Conservation (phyloP, 2,888 invertebrate genomes). For the Blomia tropicalis region DNA sequence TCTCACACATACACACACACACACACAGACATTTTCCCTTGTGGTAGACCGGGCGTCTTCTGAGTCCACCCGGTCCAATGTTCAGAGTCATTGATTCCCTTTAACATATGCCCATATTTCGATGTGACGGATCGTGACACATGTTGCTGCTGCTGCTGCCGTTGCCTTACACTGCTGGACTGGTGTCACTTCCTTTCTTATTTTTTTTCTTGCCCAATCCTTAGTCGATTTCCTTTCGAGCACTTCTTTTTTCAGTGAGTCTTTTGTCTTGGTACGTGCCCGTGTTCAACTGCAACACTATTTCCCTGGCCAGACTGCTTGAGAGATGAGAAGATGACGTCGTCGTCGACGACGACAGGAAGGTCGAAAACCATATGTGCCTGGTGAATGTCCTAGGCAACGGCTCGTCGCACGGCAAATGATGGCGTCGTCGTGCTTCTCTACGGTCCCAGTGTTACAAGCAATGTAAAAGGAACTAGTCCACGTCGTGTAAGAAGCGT, state of each 20-base stretch:
- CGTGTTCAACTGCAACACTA: no score
- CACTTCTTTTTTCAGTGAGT: constrained; percentile 4
- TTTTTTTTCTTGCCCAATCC: constrained; percentile 7
- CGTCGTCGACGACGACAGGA: no score
- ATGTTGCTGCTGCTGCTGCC: background rate
- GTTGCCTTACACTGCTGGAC: background rate
- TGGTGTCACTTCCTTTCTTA: constrained; percentile 13
- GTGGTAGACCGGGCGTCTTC: no score
- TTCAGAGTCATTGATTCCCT: background rate
- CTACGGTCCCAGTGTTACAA: background rate
- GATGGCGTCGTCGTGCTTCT: constrained; percentile 15
- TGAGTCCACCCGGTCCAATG: background rate
- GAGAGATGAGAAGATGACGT: background rate
- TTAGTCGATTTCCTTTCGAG: constrained; percentile 9
- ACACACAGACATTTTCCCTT: no score
- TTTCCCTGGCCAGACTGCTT: background rate
- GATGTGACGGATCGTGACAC: background rate
- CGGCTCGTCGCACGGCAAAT: background rate
- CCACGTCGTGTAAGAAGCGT: constrained; percentile 1
- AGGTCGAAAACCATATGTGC: constrained; percentile 14
- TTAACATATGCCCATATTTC: constrained; percentile 7
- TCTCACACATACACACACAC: no score
- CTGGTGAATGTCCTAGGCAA: constrained; percentile 13
- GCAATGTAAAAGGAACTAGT: constrained; percentile 2
- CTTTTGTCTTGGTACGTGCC: no score